Base-by-base conservation (phyloP, 2,797 vertebrate species). In the Crypturellus tataupa region DNA sequence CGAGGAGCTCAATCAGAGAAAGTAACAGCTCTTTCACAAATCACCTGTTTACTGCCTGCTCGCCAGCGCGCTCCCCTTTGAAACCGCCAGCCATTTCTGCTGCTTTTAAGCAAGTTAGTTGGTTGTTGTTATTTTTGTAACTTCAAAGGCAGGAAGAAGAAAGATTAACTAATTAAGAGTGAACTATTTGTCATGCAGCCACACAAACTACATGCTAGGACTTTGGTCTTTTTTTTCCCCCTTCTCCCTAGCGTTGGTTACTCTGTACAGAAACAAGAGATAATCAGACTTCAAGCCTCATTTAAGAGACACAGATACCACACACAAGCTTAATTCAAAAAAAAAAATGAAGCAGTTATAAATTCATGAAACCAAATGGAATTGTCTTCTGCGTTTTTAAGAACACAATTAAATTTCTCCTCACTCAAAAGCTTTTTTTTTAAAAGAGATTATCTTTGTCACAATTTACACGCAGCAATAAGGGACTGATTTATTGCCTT, bases 1-100 rank as follows among this genome's bases (percentile, higher is more conserved):
- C 97, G 97, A 97, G 97, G 95, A 97, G 95, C 68, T 98, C 98
- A 98, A 97, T 97, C 97, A 97, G 98, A 98, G 97, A 91, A 94
- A 91, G 92, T 84, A 94, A 87, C 95, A 93, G 84, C 89, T 97
- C 93, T 86, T 94, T 96, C 96, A 96, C 97, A 98, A 98, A 98
- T 98, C 96, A 97, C 94, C 92, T 97, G 96, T 97, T 98, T 97
- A 96, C 96, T 95, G 63, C 84, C 85, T 95, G 88, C 93, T 96
- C 97, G 77, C 94, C 91, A 96, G 95, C 91, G 69, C 92, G 89
- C 55, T 81, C 71, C 56, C 80, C 81, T 96, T 97, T 94, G 94
- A 97, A 98, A 97, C 71, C 85, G 68, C 72, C 87, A 93, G 85
- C 39, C 78, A 90, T 80, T 96, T 94, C 95, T 79, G 90, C 69